Conservation (phyloP, 2,888 invertebrate species). For the Dastarcus helophoroides region DNA sequence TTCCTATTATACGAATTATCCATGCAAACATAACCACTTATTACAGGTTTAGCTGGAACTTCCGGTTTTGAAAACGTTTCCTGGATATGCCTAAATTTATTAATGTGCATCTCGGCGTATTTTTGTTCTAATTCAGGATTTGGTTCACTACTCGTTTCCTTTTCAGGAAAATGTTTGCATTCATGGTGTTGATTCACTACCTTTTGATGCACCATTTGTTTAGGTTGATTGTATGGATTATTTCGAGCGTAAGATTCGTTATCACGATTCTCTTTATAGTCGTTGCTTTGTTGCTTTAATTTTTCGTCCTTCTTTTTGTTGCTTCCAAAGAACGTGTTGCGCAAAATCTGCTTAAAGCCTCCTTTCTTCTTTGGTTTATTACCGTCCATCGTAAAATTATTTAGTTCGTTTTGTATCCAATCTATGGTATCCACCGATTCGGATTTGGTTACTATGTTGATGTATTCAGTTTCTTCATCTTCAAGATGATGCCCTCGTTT, state of each 20-base stretch:
- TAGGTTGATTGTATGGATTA: no score
- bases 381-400: slow-evolving; percentile 28
- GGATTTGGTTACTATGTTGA: slow-evolving; percentile 16
- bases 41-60: slow-evolving; percentile 3
- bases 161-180: no score
- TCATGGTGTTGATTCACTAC: no score
- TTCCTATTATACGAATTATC: slow-evolving; percentile 16
- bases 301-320: slow-evolving; percentile 33
- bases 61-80: slow-evolving; percentile 22
- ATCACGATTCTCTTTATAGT: slow-evolving; percentile 24
- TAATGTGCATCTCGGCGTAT: slow-evolving; percentile 29
- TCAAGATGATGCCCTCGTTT: no score
- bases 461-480: no score
- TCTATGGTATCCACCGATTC: slow-evolving; percentile 30
- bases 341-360: slow-evolving; percentile 30
- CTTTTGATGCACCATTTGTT: no score
- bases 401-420: slow-evolving; percentile 26
- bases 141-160: no score
- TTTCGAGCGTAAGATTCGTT: slow-evolving; percentile 34
- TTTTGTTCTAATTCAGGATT: slow-evolving; percentile 20
- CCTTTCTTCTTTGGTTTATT: slow-evolving; percentile 31
- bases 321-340: slow-evolving; percentile 27
- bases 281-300: slow-evolving; percentile 5
- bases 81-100: slow-evolving; percentile 25
- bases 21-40: slow-evolving; percentile 26